These are phyloP conservation scores for Mellilla xanthometata DNA, from an alignment of 2,888 invertebrate species.

Conservation along the genomic window DNA sequence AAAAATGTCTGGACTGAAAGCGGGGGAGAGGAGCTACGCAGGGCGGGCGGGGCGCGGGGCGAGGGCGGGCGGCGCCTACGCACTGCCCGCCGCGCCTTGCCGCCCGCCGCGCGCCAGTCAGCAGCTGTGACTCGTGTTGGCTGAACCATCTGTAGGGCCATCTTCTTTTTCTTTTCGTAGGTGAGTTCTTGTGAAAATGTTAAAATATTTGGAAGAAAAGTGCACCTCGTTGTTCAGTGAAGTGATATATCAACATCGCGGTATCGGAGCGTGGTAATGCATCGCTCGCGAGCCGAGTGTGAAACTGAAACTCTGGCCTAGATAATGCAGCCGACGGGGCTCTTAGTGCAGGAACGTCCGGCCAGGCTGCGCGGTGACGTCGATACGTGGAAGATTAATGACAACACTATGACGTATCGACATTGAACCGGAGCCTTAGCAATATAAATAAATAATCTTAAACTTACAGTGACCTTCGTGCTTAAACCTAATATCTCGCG, in stretches of 20 bases:
- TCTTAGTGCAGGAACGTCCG: slow-evolving; percentile 5
- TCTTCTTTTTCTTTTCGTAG: slow-evolving; percentile 76
- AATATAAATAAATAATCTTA: neutral
- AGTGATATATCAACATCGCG: slow-evolving; percentile 59
- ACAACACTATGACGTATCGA: slow-evolving; percentile 10
- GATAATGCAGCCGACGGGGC: slow-evolving; percentile 14
- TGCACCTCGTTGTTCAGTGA: slow-evolving; percentile 54
- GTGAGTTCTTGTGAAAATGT: slow-evolving; percentile 69
- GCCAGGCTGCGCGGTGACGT: slow-evolving; percentile 18
- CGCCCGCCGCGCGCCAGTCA: slow-evolving; percentile 78
- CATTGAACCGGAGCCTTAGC: slow-evolving; percentile 6
- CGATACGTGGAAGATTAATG: slow-evolving; percentile 18
- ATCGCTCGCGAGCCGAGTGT: slow-evolving; percentile 36
- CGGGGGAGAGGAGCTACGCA: slow-evolving; percentile 37
- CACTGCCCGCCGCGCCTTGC: slow-evolving; percentile 73
- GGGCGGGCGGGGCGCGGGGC: slow-evolving; percentile 41
- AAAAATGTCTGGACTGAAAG: slow-evolving; percentile 69
- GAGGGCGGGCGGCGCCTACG: slow-evolving; percentile 61
- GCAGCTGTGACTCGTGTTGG: slow-evolving; percentile 82
- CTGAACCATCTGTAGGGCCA: slow-evolving; percentile 85
- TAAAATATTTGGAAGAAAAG: slow-evolving; percentile 39
- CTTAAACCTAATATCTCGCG: neutral
- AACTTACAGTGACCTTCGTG: neutral
- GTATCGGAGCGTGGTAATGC: slow-evolving; percentile 45
- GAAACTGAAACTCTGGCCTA: slow-evolving; percentile 25